phyloP scores from a whole-genome alignment of 23 tunicate species.

The Ascidia mentula region DNA sequence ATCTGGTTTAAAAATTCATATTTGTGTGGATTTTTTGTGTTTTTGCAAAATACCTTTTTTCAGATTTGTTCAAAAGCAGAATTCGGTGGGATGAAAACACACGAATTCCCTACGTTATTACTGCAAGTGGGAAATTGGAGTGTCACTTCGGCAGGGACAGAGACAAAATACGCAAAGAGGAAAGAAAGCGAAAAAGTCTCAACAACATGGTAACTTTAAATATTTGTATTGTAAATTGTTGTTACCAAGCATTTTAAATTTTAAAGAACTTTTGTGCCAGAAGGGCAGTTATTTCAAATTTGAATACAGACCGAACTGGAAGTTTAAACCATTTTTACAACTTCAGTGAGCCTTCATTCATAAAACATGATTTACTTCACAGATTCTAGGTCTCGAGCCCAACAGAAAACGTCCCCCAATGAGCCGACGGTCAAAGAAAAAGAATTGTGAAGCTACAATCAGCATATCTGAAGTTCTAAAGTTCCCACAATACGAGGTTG shows the following conservation, averaged over 20 bases:
- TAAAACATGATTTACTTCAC: too few relatives aligned
- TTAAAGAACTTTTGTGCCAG: too few relatives aligned
- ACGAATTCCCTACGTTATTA: not conserved
- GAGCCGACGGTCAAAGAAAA: slow-evolving; percentile 13
- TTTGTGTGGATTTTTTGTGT: too few relatives aligned
- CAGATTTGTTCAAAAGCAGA: not conserved
- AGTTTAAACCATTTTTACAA: too few relatives aligned
- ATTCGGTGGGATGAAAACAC: slow-evolving; percentile 4
- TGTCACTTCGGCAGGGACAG: not conserved
- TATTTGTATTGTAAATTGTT: too few relatives aligned
- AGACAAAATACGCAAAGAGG: not conserved
- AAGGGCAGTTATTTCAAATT: too few relatives aligned
- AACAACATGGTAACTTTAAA: slow-evolving; percentile 1
- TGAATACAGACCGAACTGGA: too few relatives aligned
- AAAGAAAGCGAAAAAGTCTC: not conserved
- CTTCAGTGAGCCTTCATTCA: too few relatives aligned
- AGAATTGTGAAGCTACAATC: slow-evolving; percentile 14
- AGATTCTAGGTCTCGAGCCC: not conserved
- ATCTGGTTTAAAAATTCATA: too few relatives aligned
- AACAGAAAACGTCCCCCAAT: slow-evolving; percentile 1
- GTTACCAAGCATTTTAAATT: too few relatives aligned
- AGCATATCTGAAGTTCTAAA: not conserved
- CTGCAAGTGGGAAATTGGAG: slow-evolving; percentile 1
- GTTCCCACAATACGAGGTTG: slow-evolving; percentile 24
- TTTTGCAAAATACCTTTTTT: too few relatives aligned